Evolutionary conservation across 2,797 vertebrate species (phyloP).

Genomic region (Dendrocincla tyrannina): DNA sequence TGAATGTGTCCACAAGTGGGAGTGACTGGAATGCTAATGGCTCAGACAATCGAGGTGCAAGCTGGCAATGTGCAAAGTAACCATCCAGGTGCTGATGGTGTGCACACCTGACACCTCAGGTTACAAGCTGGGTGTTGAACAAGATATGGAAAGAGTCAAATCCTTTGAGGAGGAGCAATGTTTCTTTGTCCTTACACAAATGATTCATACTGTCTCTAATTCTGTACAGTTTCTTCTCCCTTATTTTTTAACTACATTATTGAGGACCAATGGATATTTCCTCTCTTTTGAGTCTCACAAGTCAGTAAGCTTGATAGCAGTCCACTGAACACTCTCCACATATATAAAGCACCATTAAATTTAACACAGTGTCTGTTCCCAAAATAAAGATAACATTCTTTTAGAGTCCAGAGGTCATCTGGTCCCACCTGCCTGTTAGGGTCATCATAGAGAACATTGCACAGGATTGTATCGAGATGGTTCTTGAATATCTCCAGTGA

Average conservation of each 20-base stretch:
- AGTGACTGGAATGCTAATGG: no score
- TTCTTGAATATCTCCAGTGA: neutral
- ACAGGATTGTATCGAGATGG: neutral
- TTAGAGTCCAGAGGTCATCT: neutral
- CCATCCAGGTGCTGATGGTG: no score
- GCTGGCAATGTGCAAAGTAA: no score
- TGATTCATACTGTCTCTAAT: neutral
- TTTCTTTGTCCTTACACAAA: neutral
- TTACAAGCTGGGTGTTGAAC: neutral
- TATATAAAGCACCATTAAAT: neutral
- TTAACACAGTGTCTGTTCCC: neutral
- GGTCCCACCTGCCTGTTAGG: neutral
- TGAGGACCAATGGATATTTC: neutral
- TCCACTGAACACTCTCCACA: neutral
- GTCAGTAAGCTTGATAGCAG: neutral
- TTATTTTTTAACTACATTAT: neutral
- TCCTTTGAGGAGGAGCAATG: neutral
- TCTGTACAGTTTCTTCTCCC: neutral
- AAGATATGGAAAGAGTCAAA: neutral
- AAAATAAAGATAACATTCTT: neutral
- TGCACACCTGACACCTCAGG: neutral
- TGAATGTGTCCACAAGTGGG: no score
- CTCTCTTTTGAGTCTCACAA: neutral
- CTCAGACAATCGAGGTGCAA: no score
- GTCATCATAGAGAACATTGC: neutral